Evolutionary conservation across 2,797 vertebrate genomes (phyloP).

Genomic region (Protonibea diacanthus): DNA sequence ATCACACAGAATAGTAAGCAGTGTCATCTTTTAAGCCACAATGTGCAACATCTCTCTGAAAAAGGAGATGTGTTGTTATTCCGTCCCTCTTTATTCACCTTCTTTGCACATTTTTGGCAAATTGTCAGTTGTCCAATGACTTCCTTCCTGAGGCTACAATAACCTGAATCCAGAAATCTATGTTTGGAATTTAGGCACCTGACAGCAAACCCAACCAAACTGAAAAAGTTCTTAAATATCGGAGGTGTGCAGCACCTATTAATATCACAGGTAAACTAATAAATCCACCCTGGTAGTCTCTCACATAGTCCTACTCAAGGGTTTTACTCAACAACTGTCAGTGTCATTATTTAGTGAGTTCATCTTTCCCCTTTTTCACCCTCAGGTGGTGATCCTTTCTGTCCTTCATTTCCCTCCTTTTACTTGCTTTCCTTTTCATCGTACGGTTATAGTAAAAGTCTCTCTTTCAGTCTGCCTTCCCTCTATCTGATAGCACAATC

Average conservation of each 20-base stretch:
- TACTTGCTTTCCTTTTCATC: slow-evolving; percentile 15
- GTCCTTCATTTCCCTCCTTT: not conserved
- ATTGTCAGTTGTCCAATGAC: not conserved
- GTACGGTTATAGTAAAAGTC: slow-evolving; percentile 17
- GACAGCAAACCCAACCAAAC: not conserved
- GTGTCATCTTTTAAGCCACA: not conserved
- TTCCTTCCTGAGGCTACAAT: not conserved
- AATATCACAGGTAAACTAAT: slow-evolving; percentile 4
- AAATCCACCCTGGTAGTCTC: not conserved
- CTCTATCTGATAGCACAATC: slow-evolving; percentile 30
- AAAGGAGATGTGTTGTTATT: not conserved
- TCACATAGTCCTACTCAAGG: not conserved
- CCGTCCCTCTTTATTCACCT: not conserved
- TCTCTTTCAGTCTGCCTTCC: slow-evolving; percentile 26
- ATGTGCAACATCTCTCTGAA: not conserved
- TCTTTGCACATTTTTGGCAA: not conserved
- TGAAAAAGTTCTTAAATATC: not conserved
- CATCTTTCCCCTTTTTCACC: slow-evolving; percentile 7
- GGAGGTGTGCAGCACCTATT: too few species aligned
- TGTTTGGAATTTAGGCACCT: slow-evolving; percentile 18
- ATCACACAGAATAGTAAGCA: not conserved
- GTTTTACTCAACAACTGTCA: slow-evolving; percentile 28
- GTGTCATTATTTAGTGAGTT: slow-evolving; percentile 20
- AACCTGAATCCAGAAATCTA: slow-evolving; percentile 14
- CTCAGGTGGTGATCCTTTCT: not conserved